A percentile compares a stretch with the other conserved stretches of the same genome.
phyloP scores from a whole-genome alignment of 2,797 vertebrate species.

The Platalea minor region DNA sequence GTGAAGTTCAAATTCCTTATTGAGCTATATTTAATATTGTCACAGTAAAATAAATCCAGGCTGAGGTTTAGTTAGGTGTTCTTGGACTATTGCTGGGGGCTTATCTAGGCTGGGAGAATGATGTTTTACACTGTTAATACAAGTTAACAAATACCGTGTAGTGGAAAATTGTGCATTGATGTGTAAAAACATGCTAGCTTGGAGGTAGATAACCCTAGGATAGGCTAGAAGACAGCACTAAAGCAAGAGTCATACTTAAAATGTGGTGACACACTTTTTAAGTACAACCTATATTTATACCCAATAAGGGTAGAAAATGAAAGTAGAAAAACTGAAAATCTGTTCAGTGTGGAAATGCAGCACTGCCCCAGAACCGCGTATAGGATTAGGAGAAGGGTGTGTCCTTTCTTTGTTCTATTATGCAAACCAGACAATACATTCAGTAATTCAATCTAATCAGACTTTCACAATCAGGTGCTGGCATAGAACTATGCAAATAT shows the following conservation, averaged over 20 bases:
- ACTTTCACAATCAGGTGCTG: conserved; percentile 41
- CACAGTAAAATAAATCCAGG: background rate
- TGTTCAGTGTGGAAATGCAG: background rate
- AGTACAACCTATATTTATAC: background rate
- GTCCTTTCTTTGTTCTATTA: conserved; percentile 57
- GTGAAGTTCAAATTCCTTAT: background rate
- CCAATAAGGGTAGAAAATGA: background rate
- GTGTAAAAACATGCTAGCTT: background rate
- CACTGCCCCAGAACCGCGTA: background rate
- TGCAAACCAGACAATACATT: conserved; percentile 51
- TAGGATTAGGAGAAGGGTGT: conserved; percentile 51
- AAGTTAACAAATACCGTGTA: background rate
- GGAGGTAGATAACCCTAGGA: background rate
- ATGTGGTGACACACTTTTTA: background rate
- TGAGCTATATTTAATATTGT: background rate
- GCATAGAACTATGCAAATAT: conserved; percentile 20
- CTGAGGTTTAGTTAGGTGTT: background rate
- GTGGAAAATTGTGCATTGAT: background rate
- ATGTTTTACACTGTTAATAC: background rate
- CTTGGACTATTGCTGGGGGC: background rate
- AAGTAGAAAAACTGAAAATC: background rate
- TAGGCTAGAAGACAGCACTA: background rate
- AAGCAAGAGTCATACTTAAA: background rate
- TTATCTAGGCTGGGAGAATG: background rate
- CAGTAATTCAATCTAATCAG: conserved; percentile 57